Percentiles rank a stretch among this genome's conserved stretches.
Conservation (phyloP, 2,797 vertebrate species). For the Eulemur mongoz region DNA sequence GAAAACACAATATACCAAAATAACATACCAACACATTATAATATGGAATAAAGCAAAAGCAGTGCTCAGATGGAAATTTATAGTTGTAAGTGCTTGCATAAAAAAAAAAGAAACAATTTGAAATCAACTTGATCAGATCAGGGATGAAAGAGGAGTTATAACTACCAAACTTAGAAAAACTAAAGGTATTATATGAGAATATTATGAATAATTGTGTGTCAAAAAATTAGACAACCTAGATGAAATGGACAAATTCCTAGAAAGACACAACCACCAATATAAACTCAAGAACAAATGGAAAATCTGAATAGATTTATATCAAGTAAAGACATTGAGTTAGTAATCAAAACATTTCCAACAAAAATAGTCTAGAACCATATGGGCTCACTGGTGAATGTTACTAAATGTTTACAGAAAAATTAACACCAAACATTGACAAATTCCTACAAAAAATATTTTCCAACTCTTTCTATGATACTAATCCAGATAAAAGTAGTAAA, state of each 20-base stretch:
- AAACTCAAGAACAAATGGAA: not conserved
- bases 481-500: not conserved
- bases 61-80: not conserved
- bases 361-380: not conserved
- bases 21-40: not conserved
- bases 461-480: not conserved
- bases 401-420: not conserved
- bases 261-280: not conserved
- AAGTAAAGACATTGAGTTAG: not conserved
- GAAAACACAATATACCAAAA: not conserved
- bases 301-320: not conserved
- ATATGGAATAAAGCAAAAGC: not conserved
- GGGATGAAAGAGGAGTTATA: not conserved
- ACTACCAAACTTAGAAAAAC: not conserved
- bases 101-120: not conserved
- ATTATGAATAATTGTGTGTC: not conserved
- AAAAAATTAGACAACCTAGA: not conserved
- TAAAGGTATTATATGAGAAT: not conserved
- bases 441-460: not conserved
- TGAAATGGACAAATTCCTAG: not conserved
- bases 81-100: not conserved
- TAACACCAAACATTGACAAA: not conserved
- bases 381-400: not conserved
- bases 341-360: not conserved
- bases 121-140: not conserved